Evolutionary conservation across 2,888 invertebrate genomes (phyloP).

Genomic region (Allacma fusca): DNA sequence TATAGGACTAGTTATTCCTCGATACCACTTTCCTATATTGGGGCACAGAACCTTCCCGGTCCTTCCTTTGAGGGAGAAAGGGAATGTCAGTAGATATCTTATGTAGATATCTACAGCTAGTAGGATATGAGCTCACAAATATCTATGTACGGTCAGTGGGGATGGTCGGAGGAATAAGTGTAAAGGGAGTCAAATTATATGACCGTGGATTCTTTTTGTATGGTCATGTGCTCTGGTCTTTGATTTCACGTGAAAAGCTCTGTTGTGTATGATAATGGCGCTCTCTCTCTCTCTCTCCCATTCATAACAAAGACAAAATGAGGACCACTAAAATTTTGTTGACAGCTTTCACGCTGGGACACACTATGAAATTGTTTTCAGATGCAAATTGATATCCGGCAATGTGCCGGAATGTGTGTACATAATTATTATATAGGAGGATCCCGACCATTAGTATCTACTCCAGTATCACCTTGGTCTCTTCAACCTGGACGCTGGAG

Average conservation of each 20-base stretch:
- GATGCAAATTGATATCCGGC: slow-evolving; percentile 33
- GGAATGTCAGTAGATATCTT: no score
- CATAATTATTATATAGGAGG: background rate
- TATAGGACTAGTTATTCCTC: no score
- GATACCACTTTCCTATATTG: no score
- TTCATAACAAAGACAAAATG: slow-evolving; percentile 33
- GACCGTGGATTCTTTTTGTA: background rate
- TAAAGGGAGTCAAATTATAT: background rate
- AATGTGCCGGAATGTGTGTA: background rate
- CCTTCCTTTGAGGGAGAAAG: background rate
- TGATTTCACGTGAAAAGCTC: slow-evolving; percentile 15
- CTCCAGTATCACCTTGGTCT: background rate
- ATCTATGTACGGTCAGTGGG: background rate
- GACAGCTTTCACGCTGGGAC: slow-evolving; percentile 41
- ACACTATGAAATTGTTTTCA: slow-evolving; percentile 41
- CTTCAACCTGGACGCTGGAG: background rate
- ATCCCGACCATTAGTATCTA: background rate
- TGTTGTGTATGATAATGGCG: background rate
- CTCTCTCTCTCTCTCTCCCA: slow-evolving; percentile 15
- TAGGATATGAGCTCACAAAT: no score
- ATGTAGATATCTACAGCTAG: no score
- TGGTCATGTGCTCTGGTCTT: slow-evolving; percentile 18
- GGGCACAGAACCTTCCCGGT: no score
- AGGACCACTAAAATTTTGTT: slow-evolving; percentile 37
- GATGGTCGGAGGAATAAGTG: background rate